Evolutionary conservation across 2,113 vertebrate species (phyloP).

Genomic region (Ceyx margarethae): DNA sequence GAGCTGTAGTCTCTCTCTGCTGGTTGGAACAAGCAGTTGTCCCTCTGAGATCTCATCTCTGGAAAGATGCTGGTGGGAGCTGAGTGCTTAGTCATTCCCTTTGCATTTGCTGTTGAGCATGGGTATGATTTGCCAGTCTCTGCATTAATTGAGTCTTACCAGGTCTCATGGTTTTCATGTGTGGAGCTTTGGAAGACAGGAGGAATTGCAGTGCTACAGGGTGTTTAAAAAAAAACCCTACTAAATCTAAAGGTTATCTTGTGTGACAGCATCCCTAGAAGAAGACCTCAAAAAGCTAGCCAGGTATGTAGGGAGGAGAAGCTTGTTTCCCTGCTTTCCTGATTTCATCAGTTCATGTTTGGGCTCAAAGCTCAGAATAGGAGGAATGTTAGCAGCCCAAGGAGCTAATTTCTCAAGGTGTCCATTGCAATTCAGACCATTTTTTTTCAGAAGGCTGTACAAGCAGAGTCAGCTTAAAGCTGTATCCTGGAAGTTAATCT

Average conservation of each 20-base stretch:
- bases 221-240: background rate
- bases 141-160: background rate
- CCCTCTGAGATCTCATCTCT: background rate
- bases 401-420: background rate
- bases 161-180: background rate
- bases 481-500: background rate
- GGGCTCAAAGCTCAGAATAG: background rate
- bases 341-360: background rate
- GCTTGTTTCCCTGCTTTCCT: background rate
- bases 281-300: background rate
- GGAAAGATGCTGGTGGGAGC: background rate
- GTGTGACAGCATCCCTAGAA: background rate
- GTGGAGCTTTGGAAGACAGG: background rate
- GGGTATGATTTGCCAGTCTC: background rate
- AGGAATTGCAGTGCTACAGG: background rate
- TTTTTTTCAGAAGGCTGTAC: background rate
- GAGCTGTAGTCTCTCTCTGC: background rate
- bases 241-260: background rate
- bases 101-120: fast-evolving
- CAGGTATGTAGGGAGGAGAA: background rate
- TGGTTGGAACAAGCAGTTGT: background rate
- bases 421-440: background rate
- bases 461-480: background rate
- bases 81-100: background rate
- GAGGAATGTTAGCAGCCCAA: background rate